Evolutionary conservation across 1,140 invertebrate species (phyloP).

Genomic region (Trachelipus rathkii): DNA sequence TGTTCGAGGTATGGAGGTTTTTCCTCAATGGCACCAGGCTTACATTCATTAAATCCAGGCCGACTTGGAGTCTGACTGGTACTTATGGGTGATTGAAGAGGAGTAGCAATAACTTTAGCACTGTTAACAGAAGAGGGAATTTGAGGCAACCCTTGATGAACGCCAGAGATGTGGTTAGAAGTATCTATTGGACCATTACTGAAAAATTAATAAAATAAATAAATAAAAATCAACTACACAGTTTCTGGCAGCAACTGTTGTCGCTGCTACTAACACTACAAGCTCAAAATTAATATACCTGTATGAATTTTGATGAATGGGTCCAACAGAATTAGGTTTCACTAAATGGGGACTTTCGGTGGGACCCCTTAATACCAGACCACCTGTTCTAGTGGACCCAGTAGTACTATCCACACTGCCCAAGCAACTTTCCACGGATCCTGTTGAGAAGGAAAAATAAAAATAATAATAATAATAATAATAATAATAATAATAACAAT

Average conservation of each 20-base stretch:
- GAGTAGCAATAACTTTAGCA: background rate
- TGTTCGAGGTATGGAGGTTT: background rate
- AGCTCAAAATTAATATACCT: background rate
- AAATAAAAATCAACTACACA: background rate
- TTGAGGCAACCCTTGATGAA: background rate
- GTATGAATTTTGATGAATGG: background rate
- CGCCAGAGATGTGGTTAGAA: background rate
- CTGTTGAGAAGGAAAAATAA: background rate
- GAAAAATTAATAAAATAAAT: background rate
- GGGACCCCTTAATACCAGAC: background rate
- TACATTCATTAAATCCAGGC: background rate
- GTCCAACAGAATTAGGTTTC: background rate
- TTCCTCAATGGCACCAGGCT: background rate
- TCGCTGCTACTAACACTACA: background rate
- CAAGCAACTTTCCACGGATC: conserved; percentile 4
- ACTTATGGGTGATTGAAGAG: background rate
- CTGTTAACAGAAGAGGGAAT: background rate
- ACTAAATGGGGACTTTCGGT: background rate
- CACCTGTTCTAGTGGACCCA: background rate
- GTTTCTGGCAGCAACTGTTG: too few relatives aligned
- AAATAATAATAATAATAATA: background rate
- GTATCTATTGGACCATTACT: background rate
- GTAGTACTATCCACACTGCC: background rate
- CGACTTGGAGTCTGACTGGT: background rate
- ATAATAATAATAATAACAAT: too few relatives aligned